phyloP scores from a whole-genome alignment of 1,140 invertebrate genomes.

The Drosophila sulfurigaster region DNA sequence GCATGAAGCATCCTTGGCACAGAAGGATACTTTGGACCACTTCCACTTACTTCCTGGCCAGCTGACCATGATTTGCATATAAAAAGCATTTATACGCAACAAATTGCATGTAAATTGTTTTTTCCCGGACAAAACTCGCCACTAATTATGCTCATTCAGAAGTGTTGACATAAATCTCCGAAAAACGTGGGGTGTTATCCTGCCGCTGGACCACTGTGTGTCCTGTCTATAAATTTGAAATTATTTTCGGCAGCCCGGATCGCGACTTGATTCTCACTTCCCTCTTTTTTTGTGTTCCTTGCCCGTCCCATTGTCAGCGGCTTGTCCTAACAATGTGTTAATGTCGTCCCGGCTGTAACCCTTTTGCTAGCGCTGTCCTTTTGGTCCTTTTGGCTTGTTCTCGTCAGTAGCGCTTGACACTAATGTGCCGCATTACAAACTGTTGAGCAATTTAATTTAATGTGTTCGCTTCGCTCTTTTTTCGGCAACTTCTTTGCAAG shows the following conservation, averaged over 20 bases:
- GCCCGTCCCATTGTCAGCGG: slow-evolving; percentile 54
- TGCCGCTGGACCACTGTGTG: slow-evolving; percentile 61
- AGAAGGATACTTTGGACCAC: slow-evolving; percentile 32
- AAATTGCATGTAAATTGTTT: slow-evolving; percentile 83
- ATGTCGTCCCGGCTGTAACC: slow-evolving; percentile 67
- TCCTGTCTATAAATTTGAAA: slow-evolving; percentile 77
- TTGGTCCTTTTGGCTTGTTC: slow-evolving; percentile 26
- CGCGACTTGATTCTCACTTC: slow-evolving; percentile 15
- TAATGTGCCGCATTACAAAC: slow-evolving; percentile 84
- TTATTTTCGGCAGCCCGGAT: slow-evolving; percentile 59
- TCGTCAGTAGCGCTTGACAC: slow-evolving; percentile 79
- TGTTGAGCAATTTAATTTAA: slow-evolving; percentile 85
- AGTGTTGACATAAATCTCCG: slow-evolving; percentile 74
- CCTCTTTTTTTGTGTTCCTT: slow-evolving; percentile 8
- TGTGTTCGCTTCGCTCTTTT: slow-evolving; percentile 47
- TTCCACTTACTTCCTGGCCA: slow-evolving; percentile 44
- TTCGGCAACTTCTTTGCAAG: slow-evolving; percentile 41
- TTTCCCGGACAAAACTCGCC: slow-evolving; percentile 63
- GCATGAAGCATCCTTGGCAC: slow-evolving; percentile 20
- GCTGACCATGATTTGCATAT: slow-evolving; percentile 81
- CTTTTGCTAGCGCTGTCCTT: slow-evolving; percentile 41
- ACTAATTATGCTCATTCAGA: slow-evolving; percentile 83
- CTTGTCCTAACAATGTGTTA: slow-evolving; percentile 78
- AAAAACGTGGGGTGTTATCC: slow-evolving; percentile 21
- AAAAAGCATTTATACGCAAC: slow-evolving; percentile 82